These are phyloP conservation scores for Frankliniella intonsa DNA, from an alignment of 2,888 invertebrate genomes.

Conservation along the genomic window DNA sequence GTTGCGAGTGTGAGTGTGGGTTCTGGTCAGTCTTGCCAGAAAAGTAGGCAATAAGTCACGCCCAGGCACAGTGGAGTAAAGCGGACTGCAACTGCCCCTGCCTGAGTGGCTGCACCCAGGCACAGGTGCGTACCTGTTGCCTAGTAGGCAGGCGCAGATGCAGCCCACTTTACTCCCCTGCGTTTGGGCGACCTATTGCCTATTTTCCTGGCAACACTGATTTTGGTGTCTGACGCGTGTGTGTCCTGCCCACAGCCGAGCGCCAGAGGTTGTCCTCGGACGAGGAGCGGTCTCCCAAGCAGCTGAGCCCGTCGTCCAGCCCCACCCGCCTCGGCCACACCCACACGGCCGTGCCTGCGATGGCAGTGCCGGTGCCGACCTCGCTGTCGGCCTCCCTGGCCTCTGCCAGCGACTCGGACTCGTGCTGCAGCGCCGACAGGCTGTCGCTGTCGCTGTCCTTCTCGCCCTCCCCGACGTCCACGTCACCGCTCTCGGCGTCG, in stretches of 20 bases:
- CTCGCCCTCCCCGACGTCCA: slow-evolving; percentile 39
- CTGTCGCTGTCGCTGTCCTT: slow-evolving; percentile 39
- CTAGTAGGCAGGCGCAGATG: too few species aligned
- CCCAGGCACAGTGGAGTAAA: too few species aligned
- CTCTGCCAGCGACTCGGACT: slow-evolving; percentile 27
- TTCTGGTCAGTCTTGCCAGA: too few species aligned
- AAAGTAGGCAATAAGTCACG: too few species aligned
- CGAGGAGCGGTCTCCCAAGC: slow-evolving; percentile 38
- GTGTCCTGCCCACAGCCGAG: not conserved
- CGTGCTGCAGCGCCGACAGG: slow-evolving; percentile 32
- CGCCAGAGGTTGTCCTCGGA: slow-evolving; percentile 54
- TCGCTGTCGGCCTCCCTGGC: slow-evolving; percentile 44
- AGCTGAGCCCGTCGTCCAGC: slow-evolving; percentile 55
- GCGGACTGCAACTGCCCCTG: too few species aligned
- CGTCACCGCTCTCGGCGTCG: slow-evolving; percentile 34
- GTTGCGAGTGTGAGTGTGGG: too few species aligned
- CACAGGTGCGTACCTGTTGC: too few species aligned
- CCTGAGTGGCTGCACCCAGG: too few species aligned
- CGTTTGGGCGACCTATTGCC: too few species aligned
- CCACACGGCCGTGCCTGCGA: slow-evolving; percentile 24
- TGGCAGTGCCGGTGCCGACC: slow-evolving; percentile 41
- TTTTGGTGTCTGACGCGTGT: not conserved
- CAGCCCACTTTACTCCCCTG: too few species aligned
- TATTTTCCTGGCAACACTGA: not conserved
- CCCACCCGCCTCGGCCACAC: slow-evolving; percentile 23